Evolutionary conservation across 2,888 invertebrate genomes (phyloP).

Genomic region (Tipula unca): DNA sequence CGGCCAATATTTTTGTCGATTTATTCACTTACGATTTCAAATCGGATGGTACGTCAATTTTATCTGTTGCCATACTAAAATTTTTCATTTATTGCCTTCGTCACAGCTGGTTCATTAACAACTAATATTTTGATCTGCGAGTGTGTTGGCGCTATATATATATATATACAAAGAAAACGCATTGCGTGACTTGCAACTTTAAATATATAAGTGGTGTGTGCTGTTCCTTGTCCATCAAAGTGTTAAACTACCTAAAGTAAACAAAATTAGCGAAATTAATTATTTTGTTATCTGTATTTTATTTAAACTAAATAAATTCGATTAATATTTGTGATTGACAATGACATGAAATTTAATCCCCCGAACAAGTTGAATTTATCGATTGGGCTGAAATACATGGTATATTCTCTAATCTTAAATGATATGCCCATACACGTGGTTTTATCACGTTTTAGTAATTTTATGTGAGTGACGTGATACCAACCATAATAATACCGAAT

Average conservation of each 20-base stretch:
- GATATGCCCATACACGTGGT: too few relatives aligned
- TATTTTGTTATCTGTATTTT: background rate
- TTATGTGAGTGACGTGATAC: too few relatives aligned
- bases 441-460: too few relatives aligned
- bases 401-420: too few relatives aligned
- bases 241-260: background rate
- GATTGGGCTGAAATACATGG: too few relatives aligned
- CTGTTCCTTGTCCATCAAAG: background rate
- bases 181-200: background rate
- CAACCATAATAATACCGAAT: too few relatives aligned
- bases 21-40: background rate
- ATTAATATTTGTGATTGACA: background rate
- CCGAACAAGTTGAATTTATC: background rate
- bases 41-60: background rate
- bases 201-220: background rate
- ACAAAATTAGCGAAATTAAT: background rate
- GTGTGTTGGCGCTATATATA: background rate
- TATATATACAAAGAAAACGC: background rate
- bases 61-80: background rate
- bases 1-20: background rate
- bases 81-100: background rate
- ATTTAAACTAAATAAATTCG: background rate
- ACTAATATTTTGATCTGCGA: background rate
- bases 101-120: background rate
- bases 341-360: background rate